Evolutionary conservation across 2,113 vertebrate species (phyloP).

Genomic region (Sciurus niger): DNA sequence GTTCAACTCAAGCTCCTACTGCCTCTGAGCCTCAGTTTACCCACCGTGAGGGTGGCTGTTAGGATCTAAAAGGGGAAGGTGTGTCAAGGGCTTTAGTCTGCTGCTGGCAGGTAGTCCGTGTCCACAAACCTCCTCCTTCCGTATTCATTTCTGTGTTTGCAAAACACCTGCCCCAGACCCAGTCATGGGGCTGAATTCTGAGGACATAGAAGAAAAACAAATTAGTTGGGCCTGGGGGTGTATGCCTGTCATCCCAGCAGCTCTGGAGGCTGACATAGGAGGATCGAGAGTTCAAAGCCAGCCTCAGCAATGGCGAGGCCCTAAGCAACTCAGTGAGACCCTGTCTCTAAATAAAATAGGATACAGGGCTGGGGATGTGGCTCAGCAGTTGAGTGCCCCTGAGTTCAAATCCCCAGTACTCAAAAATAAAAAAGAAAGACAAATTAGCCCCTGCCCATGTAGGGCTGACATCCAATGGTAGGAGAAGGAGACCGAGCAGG

Average conservation of each 20-base stretch:
- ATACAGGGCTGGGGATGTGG: too few species aligned
- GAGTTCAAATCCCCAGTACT: too few species aligned
- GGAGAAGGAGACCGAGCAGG: not conserved
- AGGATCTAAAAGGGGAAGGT: not conserved
- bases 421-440: too few species aligned
- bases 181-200: not conserved
- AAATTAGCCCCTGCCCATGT: rapidly evolving
- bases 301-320: too few species aligned
- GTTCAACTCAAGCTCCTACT: not conserved
- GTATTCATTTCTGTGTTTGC: rapidly evolving
- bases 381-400: too few species aligned
- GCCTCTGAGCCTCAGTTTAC: not conserved
- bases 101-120: rapidly evolving
- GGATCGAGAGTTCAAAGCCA: too few species aligned
- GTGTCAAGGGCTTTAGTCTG: not conserved
- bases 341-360: too few species aligned
- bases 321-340: too few species aligned
- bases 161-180: too few species aligned
- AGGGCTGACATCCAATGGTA: rapidly evolving
- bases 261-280: too few species aligned
- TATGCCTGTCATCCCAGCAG: too few species aligned
- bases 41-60: not conserved
- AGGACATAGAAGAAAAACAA: rapidly evolving
- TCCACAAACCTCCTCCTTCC: rapidly evolving
- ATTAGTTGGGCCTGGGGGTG: not conserved